These are phyloP conservation scores for Myodes glareolus DNA, from an alignment of 2,113 vertebrate genomes.

Conservation along the genomic window DNA sequence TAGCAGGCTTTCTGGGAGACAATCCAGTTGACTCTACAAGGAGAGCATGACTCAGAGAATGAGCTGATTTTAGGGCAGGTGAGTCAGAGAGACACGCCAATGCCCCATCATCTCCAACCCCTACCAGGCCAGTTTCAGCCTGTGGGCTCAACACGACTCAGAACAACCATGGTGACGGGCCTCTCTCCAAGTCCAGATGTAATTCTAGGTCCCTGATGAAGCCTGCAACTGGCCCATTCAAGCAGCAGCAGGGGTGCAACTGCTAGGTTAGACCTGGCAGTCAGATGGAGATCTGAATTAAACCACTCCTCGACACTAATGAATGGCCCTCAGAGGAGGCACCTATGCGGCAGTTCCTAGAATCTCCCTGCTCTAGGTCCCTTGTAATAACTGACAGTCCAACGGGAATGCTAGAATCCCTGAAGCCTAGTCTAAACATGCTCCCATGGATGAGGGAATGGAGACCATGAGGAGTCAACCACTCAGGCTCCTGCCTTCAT, in stretches of 20 bases:
- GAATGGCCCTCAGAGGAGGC: background rate
- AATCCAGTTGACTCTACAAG: background rate
- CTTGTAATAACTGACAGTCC: background rate
- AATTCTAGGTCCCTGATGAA: background rate
- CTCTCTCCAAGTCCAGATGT: background rate
- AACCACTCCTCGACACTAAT: background rate
- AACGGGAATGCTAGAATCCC: background rate
- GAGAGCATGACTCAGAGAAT: conserved; percentile 49
- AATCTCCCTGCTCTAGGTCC: background rate
- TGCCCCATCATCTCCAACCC: background rate
- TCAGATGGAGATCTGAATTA: background rate
- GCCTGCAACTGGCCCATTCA: background rate
- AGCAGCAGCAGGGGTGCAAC: background rate
- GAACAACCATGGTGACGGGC: background rate
- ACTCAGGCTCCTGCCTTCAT: background rate
- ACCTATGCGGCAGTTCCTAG: background rate
- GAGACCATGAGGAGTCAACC: background rate
- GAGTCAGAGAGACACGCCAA: background rate
- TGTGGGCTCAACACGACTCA: background rate
- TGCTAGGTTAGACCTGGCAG: background rate
- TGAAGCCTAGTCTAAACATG: background rate
- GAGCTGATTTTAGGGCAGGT: conserved; percentile 17
- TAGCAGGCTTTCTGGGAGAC: conserved; percentile 36
- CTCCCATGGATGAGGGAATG: background rate
- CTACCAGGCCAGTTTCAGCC: background rate